Evolutionary conservation across 2,113 vertebrate species (phyloP).

Genomic region (Trachemys scripta): DNA sequence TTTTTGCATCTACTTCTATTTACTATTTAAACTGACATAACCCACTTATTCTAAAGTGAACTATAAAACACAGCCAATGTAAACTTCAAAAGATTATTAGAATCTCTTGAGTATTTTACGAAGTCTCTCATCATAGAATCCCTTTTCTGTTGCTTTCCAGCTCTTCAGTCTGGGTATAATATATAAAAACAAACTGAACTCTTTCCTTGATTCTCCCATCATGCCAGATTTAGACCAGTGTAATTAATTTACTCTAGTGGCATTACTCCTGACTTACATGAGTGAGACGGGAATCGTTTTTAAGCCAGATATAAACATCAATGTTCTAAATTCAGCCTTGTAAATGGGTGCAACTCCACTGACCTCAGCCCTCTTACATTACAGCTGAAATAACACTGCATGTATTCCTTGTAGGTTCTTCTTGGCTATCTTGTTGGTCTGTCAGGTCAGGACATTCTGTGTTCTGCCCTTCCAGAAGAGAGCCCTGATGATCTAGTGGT

Average conservation of each 20-base stretch:
- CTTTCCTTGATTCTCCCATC: neutral
- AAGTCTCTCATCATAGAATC: neutral
- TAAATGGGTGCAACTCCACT: neutral
- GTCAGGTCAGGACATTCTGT: neutral
- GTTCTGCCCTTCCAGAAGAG: neutral
- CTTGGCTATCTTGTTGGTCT: neutral
- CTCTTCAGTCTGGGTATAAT: neutral
- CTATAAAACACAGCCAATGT: neutral
- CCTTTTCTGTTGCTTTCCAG: neutral
- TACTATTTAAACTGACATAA: neutral
- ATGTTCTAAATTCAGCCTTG: neutral
- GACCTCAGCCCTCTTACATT: neutral
- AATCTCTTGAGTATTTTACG: neutral
- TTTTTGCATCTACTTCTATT: neutral
- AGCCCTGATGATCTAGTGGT: neutral
- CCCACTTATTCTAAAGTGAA: neutral
- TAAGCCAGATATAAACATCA: neutral
- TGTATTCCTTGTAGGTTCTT: neutral
- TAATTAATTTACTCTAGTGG: neutral
- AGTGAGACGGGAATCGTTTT: neutral
- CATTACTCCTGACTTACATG: neutral
- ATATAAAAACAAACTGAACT: neutral
- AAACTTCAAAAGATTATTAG: neutral
- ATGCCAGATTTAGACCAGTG: rapidly evolving
- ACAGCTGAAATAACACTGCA: neutral